Base-by-base conservation (phyloP, 2,113 vertebrate genomes). In the Triplophysa dalaica region DNA sequence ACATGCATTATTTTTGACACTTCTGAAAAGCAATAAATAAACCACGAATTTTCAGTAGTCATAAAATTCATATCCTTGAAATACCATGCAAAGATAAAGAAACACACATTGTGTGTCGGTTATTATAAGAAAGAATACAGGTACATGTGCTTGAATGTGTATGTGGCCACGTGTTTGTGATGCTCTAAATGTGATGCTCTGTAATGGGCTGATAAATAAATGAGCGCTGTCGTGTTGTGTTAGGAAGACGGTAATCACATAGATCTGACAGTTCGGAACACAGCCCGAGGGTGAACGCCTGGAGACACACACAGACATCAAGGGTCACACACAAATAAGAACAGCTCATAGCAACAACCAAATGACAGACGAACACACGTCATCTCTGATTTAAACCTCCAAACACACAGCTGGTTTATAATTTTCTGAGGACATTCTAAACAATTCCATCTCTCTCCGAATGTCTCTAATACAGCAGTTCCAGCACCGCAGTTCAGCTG, bases 171-270 rank as follows among this genome's bases (percentile, higher is more conserved):
- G 7, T 38, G 24, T 52, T 26, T 56, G 38, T 62, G 41, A 45
- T 29, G 61, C 14, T 60, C 79, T 63, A 24, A 21, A 73, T n/a
- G 12, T 3, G 70, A 73, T 66, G 70, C 7, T 21, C 38, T 4
- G n/a, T 80, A 80, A 81, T 80, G 67, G 69, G 75, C 62, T 77
- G 58, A 61, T 85, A 65, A 85, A 85, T 85, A 85, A 85, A 85
- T 83, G 69, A 83, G 74, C 1, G 41, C 78, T 74, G 77, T 33
- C 66, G 19, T 73, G 77, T 52, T 82, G 62, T 77, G 73, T 80
- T 82, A 77, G 68, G 80, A 80, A 80, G 54, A 68, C 17, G 24
- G 75, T 73, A 80, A 85, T 83, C 77, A 78, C 69, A 56, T 38
- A 65, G 81, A 78, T 70, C 60, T 67, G 67, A 29, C 83, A 62